A percentile compares a stretch with the other conserved stretches of the same genome.
Evolutionary conservation across 2,113 vertebrate genomes (phyloP).

Genomic region (Jaculus jaculus): DNA sequence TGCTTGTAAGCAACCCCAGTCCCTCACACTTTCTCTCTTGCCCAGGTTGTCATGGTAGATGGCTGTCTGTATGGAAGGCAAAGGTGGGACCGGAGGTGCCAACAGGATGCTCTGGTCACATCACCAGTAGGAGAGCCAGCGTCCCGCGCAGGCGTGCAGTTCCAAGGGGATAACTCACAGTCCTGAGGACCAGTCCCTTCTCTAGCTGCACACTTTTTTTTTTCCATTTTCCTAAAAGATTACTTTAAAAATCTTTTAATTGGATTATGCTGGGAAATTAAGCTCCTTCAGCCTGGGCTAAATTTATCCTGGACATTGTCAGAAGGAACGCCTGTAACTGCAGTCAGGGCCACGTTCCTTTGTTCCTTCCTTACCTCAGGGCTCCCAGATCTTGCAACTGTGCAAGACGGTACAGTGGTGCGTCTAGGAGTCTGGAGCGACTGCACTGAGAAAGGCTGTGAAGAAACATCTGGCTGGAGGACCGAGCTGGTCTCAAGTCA

Average conservation of each 20-base stretch:
- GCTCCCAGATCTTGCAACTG: background rate
- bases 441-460: background rate
- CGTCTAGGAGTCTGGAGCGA: background rate
- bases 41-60: conserved; percentile 35
- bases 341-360: conserved; percentile 4
- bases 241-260: conserved; percentile 88
- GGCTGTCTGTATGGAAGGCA: conserved; percentile 50
- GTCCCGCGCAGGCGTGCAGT: background rate
- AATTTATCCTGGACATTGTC: conserved; percentile 84
- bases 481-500: background rate
- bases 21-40: background rate
- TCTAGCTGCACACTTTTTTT: conserved; percentile 52
- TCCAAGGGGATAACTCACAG: conserved; percentile 78
- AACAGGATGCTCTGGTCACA: conserved; percentile 59
- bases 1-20: conserved; percentile 78
- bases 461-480: background rate
- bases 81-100: background rate
- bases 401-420: background rate
- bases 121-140: background rate
- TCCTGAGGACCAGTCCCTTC: conserved; percentile 69
- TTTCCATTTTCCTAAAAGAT: conserved; percentile 73
- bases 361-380: background rate
- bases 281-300: conserved; percentile 83
- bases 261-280: conserved; percentile 86
- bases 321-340: conserved; percentile 75